Base-by-base conservation (phyloP, 1,140 invertebrate species). In the Atta cephalotes region DNA sequence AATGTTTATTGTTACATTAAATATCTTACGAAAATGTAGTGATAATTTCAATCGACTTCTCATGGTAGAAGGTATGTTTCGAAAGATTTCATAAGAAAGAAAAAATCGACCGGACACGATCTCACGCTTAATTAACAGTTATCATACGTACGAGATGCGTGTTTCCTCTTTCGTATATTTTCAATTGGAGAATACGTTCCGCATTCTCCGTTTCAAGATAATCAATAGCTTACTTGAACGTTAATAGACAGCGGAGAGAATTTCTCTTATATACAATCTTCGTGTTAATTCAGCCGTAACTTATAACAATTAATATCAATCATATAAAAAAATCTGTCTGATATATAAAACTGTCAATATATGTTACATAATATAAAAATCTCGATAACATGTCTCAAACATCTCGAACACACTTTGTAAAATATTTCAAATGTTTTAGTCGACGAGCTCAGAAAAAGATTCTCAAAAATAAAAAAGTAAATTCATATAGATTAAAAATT, bases 191-290 rank as follows among this genome's bases (percentile, higher is more conserved):
- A 14, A 68, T 68, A 72, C 14, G 80, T 84, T 84, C 80, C 56
- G 70, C 70, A 51, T 84, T 76, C 68, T 62, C 39, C 14, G 7
- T 28, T 74, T 39, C 56, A 62, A 74, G 35, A 62, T 84, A 84
- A 84, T 84, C 56, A 62, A 84, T 84, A 84, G 56, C 79, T 81
- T 45, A 51, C 25, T 62, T 28, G 39, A 76, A 76, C 18, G 58
- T 71, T 84, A 84, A 76, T 62, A 84, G 25, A 84, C 25, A 28
- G 9, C 56, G n/a, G n/a, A 56, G 51, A 53, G 66, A 62, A 84
- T 63, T 35, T 62, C 25, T 76, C 14, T 72, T 49, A 51, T 45
- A 21, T 2, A 49, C 25, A 63, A 14, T 84, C 18, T 16, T n/a
- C 39, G 56, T 76, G 56, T 35, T 70, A 84, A 62, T 74, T 84